Evolutionary conservation across 2,797 vertebrate genomes (phyloP), one percentile per base, ranked within the genome.

Genomic region (Sebastes variabilis): DNA sequence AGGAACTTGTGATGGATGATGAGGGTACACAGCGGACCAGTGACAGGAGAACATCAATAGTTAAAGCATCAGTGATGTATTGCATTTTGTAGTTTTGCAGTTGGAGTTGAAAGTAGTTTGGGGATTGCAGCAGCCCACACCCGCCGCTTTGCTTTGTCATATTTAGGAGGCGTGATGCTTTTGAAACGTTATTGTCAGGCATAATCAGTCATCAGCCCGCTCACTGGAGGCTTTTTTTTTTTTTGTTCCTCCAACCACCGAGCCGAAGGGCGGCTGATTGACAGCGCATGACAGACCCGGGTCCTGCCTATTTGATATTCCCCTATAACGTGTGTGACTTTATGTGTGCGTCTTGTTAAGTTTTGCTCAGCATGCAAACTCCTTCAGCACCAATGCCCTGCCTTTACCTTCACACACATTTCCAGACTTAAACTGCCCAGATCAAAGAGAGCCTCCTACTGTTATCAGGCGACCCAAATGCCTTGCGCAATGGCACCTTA

Each of bases 31-130:
- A 72, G 85, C 30, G 88, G 90, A 88, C 86, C 75, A 3, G 72
- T 91, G 93, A 92, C 87, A 77, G 84, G 80, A 86, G 87, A 88
- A 87, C 90, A 92, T 94, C 92, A 93, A 89, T 89, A 89, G 89
- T 91, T 91, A 88, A 90, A 87, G 80, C 86, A 73, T 90, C 84
- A 82, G 64, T 94, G 93, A 92, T 91, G 82, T 81, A 89, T 92
- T 83, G 86, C 66, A 69, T 91, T 90, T 90, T 90, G 89, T 89
- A 84, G 86, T 88, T 90, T 77, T 79, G 80, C 82, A 18, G 80
- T 75, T 72, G 68, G 78, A 82, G 85, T 89, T 90, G 84, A 93
- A 92, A 91, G 89, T 70, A 79, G 86, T 91, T 83, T 75, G 85
- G 87, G 88, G 81, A 84, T 79, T 81, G 82, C 84, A 72, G 82